These are phyloP conservation scores for Oreochromis tanganicae DNA, from an alignment of 2,113 vertebrate species.

Conservation along the genomic window DNA sequence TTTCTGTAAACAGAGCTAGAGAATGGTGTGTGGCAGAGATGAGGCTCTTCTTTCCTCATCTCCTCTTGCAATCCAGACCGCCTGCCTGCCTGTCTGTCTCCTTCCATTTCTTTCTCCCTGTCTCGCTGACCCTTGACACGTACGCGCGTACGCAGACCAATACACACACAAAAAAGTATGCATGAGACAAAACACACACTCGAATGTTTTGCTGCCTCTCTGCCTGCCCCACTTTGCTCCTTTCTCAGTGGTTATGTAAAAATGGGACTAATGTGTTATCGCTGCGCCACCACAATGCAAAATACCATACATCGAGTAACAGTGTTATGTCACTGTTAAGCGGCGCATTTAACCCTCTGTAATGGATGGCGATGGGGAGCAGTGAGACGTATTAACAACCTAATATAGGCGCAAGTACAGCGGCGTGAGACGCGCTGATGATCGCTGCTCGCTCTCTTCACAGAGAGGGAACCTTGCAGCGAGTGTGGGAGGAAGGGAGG, in stretches of 20 bases:
- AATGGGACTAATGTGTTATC: background rate
- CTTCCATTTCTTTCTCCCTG: slow-evolving; percentile 10
- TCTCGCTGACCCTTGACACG: slow-evolving; percentile 6
- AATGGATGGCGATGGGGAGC: background rate
- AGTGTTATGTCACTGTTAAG: background rate
- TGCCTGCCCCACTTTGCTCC: slow-evolving; percentile 11
- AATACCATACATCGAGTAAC: background rate
- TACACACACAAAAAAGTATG: background rate
- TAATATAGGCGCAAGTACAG: background rate
- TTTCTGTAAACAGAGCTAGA: background rate
- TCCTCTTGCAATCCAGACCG: background rate
- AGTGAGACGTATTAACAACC: background rate
- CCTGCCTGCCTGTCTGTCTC: background rate
- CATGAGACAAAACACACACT: background rate
- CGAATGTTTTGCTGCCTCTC: background rate
- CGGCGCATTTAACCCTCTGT: background rate
- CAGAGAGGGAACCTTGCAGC: background rate
- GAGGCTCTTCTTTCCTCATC: background rate
- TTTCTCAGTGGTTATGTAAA: slow-evolving; percentile 24
- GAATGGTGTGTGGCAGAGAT: background rate
- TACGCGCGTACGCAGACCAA: background rate
- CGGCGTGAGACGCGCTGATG: background rate
- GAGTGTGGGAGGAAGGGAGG: background rate
- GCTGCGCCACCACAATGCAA: background rate
- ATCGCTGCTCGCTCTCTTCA: background rate